Evolutionary conservation across 2,888 invertebrate species (phyloP).

Genomic region (Euspilapteryx auroguttella): DNA sequence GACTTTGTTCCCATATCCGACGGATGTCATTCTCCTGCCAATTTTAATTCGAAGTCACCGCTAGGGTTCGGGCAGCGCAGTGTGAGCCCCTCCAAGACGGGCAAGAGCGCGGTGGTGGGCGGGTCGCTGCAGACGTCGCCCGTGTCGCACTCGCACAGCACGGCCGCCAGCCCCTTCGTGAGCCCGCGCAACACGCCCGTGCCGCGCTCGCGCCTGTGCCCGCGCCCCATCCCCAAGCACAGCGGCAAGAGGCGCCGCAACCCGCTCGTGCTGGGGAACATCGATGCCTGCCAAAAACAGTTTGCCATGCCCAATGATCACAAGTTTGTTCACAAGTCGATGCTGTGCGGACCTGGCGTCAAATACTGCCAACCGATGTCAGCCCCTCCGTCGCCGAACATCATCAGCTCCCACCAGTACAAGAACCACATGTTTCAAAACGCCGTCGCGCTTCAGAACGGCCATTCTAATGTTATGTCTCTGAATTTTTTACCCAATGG

Average conservation of each 20-base stretch:
- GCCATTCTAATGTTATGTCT: slow-evolving; percentile 41
- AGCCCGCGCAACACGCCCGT: slow-evolving; percentile 79
- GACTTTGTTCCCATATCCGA: slow-evolving; percentile 88
- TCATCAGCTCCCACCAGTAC: slow-evolving; percentile 40
- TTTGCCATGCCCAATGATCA: slow-evolving; percentile 50
- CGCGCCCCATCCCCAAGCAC: slow-evolving; percentile 48
- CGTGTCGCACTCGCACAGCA: slow-evolving; percentile 64
- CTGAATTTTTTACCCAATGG: slow-evolving; percentile 40
- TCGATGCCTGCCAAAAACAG: slow-evolving; percentile 27
- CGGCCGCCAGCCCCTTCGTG: slow-evolving; percentile 78
- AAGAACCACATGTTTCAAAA: slow-evolving; percentile 54
- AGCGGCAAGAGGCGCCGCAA: slow-evolving; percentile 37
- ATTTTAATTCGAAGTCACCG: slow-evolving; percentile 45
- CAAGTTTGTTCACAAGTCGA: slow-evolving; percentile 30
- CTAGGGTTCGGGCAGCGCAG: slow-evolving; percentile 33
- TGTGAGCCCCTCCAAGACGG: slow-evolving; percentile 35
- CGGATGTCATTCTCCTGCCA: slow-evolving; percentile 67
- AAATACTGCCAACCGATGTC: slow-evolving; percentile 63
- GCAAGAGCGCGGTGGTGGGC: slow-evolving; percentile 32
- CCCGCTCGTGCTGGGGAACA: slow-evolving; percentile 28
- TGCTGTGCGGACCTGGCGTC: slow-evolving; percentile 21
- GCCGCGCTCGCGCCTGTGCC: slow-evolving; percentile 65
- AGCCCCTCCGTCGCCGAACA: slow-evolving; percentile 70
- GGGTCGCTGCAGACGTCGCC: slow-evolving; percentile 48
- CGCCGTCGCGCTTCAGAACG: slow-evolving; percentile 29